Evolutionary conservation across 2,113 vertebrate species (phyloP).

Genomic region (Trogon melanurus): DNA sequence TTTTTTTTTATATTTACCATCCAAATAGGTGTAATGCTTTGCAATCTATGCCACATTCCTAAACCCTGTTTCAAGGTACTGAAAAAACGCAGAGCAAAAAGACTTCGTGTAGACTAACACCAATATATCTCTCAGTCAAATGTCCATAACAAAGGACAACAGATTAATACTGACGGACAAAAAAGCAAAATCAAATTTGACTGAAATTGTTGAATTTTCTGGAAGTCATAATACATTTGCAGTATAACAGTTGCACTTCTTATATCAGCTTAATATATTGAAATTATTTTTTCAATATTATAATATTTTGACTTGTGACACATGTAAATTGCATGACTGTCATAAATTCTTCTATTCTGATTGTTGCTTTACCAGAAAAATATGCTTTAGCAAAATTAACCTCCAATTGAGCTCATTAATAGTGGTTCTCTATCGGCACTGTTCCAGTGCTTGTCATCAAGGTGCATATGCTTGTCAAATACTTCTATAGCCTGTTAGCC

Average conservation of each 20-base stretch:
- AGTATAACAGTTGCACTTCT: not conserved
- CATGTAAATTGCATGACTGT: not conserved
- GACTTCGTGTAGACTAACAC: not conserved
- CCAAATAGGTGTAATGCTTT: not conserved
- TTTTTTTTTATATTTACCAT: not conserved
- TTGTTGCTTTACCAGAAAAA: not conserved
- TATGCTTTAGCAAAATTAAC: not conserved
- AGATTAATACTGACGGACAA: not conserved
- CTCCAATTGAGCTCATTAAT: not conserved
- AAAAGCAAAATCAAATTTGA: not conserved
- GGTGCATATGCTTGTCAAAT: not conserved
- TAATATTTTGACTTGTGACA: not conserved
- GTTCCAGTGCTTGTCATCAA: not conserved
- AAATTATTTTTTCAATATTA: not conserved
- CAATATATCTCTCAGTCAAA: not conserved
- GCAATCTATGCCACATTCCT: not conserved
- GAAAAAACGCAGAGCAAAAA: not conserved
- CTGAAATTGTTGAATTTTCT: not conserved
- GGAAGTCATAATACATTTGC: not conserved
- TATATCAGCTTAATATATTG: not conserved
- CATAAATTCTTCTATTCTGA: not conserved
- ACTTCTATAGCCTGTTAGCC: not conserved
- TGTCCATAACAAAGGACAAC: not conserved
- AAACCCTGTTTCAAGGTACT: not conserved
- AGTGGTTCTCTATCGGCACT: not conserved